Percentiles rank a stretch among this genome's conserved stretches.
phyloP scores from a whole-genome alignment of 2,797 vertebrate species.

The Gymnopithys bicolor region DNA sequence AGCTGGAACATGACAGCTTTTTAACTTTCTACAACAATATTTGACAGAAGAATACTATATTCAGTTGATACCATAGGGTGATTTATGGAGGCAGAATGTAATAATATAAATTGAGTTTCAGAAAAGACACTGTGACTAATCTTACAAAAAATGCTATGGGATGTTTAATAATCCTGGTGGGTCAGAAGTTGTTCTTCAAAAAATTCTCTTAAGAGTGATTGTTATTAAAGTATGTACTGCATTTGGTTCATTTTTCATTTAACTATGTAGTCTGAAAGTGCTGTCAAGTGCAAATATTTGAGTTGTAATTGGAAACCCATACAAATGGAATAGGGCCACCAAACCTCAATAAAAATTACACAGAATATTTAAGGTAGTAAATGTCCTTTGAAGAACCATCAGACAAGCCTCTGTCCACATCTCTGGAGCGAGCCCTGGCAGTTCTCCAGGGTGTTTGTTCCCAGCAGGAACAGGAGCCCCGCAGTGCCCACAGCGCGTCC shows the following conservation, averaged over 20 bases:
- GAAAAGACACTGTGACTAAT: conserved; percentile 73
- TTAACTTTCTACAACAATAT: conserved; percentile 42
- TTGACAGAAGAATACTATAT: conserved; percentile 50
- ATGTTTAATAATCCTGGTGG: conserved; percentile 71
- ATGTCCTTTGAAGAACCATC: conserved; percentile 16
- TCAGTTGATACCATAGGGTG: conserved; percentile 7
- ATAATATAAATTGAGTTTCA: conserved; percentile 71
- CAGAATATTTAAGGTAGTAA: conserved; percentile 35
- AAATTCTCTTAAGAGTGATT: conserved; percentile 66
- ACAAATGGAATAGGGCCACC: conserved; percentile 46
- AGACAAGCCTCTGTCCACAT: conserved; percentile 9
- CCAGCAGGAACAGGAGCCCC: not conserved
- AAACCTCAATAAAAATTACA: conserved; percentile 37
- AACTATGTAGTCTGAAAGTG: conserved; percentile 53
- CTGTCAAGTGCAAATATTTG: conserved; percentile 66
- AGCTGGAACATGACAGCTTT: conserved; percentile 50
- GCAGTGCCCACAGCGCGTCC: not conserved
- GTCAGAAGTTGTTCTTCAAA: conserved; percentile 68
- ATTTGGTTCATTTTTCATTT: conserved; percentile 66
- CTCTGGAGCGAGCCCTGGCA: not conserved
- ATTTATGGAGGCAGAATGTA: conserved; percentile 63
- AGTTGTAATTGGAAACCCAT: conserved; percentile 53
- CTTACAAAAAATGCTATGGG: conserved; percentile 66
- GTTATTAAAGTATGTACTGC: conserved; percentile 58
- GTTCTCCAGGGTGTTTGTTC: not conserved